Evolutionary conservation across 2,113 vertebrate species (phyloP), one percentile per base, ranked within the genome.

Genomic region (Pseudonaja textilis): DNA sequence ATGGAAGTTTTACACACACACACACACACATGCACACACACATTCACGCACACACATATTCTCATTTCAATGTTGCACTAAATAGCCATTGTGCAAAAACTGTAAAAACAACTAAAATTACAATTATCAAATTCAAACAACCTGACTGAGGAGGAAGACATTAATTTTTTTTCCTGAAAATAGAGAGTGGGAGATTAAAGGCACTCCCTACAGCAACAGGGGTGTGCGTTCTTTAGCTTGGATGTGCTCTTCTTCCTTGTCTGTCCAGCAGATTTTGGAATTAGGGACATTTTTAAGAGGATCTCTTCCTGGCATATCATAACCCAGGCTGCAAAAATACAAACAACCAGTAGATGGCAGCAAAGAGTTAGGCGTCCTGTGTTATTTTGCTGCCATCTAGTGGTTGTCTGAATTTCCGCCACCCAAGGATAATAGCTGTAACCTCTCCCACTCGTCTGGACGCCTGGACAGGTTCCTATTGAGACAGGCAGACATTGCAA

Each of bases 11-110:
- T 34, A n/a, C 64, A 34, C 16, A 16, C 69, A 39, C 1, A 39
- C 1, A 0, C n/a, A 3, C n/a, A 7, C 5, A 0, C n/a, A 9
- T 18, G 3, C n/a, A 34, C 29, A n/a, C 12, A n/a, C 29, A 29
- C 11, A 50, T 52, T 52, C 50, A 3, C 11, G 14, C 4, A 34
- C 29, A 20, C n/a, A 10, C 61, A 18, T 34, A 50, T 50, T 50
- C 34, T 81, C 34, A 81, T 81, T 81, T 42, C 74, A 81, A 81
- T 22, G 6, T 34, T 39, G 34, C n/a, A 81, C 34, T 39, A 39
- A 74, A 81, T 8, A 81, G 34, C 4, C 74, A 81, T 81, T 81
- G 18, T 81, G 74, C 16, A 81, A 81, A 81, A 81, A 81, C 9
- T 22, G 6, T 81, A 81, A 42, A 42, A 81, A 42, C 34, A 39